Evolutionary conservation across 2,113 vertebrate genomes (phyloP).

Genomic region (Pheucticus melanocephalus): DNA sequence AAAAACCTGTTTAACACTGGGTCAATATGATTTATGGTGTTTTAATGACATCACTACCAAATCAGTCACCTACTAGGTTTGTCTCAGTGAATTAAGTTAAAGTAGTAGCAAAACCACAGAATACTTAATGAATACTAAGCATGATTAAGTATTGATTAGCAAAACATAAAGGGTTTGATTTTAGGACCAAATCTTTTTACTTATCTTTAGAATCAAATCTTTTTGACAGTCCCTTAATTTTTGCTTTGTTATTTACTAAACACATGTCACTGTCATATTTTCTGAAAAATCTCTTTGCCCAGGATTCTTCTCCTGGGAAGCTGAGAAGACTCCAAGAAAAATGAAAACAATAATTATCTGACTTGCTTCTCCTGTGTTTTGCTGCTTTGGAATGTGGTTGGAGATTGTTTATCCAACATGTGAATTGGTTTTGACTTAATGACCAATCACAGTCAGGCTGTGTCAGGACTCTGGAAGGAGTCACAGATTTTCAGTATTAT

Average conservation of each 20-base stretch:
- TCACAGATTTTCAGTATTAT: too few species aligned
- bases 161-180: background rate
- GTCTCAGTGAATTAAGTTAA: background rate
- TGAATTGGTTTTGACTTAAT: too few species aligned
- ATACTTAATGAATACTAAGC: background rate
- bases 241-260: slow-evolving; percentile 48
- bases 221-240: slow-evolving; percentile 9
- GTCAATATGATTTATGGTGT: background rate
- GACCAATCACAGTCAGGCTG: too few species aligned
- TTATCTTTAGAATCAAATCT: background rate
- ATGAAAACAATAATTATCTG: too few species aligned
- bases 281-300: too few species aligned
- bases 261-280: background rate
- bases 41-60: background rate
- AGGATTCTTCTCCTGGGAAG: too few species aligned
- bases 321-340: too few species aligned
- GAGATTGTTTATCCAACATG: too few species aligned
- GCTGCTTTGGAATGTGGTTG: too few species aligned
- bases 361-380: too few species aligned
- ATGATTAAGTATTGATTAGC: background rate
- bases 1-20: background rate
- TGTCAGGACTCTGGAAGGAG: too few species aligned
- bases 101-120: background rate
- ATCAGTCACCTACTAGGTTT: background rate
- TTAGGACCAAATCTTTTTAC: slow-evolving; percentile 31